These are phyloP conservation scores for Anser brachyrhynchus DNA, from an alignment of 2,113 vertebrate species.

Conservation along the genomic window DNA sequence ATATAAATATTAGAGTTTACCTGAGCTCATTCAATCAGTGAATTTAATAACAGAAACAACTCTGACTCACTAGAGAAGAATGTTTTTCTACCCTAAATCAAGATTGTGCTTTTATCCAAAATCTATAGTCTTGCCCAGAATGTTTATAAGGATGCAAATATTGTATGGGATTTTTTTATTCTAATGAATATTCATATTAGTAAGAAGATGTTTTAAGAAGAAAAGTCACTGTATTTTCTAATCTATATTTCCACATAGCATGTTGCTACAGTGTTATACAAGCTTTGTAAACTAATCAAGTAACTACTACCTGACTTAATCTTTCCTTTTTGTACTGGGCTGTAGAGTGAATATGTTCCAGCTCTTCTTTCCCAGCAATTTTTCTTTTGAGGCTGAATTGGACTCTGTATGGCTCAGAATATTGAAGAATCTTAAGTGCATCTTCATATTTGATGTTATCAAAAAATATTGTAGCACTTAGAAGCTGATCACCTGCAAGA, in stretches of 20 bases:
- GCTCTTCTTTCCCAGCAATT: slow-evolving; percentile 60
- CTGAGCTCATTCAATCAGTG: neutral
- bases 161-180: neutral
- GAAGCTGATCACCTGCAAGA: slow-evolving; percentile 90
- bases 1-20: neutral
- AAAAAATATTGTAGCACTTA: slow-evolving; percentile 95
- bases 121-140: neutral
- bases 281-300: neutral
- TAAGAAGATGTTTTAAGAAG: neutral
- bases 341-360: slow-evolving; percentile 41
- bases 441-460: slow-evolving; percentile 94
- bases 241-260: neutral
- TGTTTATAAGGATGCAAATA: neutral
- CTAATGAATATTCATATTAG: neutral
- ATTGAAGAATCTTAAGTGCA: slow-evolving; percentile 93
- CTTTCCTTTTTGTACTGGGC: slow-evolving; percentile 61
- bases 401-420: slow-evolving; percentile 91
- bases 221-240: neutral
- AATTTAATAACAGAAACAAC: neutral
- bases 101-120: neutral
- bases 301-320: slow-evolving; percentile 42
- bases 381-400: slow-evolving; percentile 90
- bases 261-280: neutral
- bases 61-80: neutral
- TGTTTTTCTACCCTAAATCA: neutral